Evolutionary conservation across 1,140 invertebrate species (phyloP), one percentile per base, ranked within the genome.

Genomic region (Pseudoatta argentina): DNA sequence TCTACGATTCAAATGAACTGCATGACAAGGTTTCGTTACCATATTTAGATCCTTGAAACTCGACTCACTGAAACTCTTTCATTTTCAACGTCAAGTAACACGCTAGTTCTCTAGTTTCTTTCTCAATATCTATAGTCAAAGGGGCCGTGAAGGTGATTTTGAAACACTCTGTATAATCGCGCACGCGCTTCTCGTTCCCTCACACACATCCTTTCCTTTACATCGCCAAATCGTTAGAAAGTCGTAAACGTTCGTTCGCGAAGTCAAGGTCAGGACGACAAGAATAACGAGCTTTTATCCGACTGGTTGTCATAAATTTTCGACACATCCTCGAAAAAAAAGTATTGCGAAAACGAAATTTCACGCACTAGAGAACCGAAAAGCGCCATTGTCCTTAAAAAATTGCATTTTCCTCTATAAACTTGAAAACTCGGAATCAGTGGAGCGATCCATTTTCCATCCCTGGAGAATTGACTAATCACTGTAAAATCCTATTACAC

Each of bases 201-300:
- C 27, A 39, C 63, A 18, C 8, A 51, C n/a, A 14, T 24, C 24
- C 1, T 18, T 63, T 24, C 24, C 18, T 51, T 75, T 48, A 21
- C 5, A 16, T 6, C 44, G 6, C 4, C 2, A 48, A 69, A 69
- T 79, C 63, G 51, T 81, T 69, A 39, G 21, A 30, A 67, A 79
- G 18, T 39, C 51, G 48, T 79, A 77, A 67, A 79, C 30, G 63
- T 27, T 78, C 51, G 51, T 48, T 51, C 51, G 14, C 78, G 21
- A 39, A 44, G 66, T 55, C 77, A 69, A 79, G 77, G 77, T 71
- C 78, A 71, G 51, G 10, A 63, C 24, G 18, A 71, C 51, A 59
- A 71, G n/a, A 59, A 24, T 59, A 44, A 81, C 61, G 61, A 34
- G 5, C 7, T 81, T 81, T 59, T 30, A 81, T 59, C 21, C 16